Evolutionary conservation across 2,113 vertebrate species (phyloP).

Genomic region (Desmodus rotundus): DNA sequence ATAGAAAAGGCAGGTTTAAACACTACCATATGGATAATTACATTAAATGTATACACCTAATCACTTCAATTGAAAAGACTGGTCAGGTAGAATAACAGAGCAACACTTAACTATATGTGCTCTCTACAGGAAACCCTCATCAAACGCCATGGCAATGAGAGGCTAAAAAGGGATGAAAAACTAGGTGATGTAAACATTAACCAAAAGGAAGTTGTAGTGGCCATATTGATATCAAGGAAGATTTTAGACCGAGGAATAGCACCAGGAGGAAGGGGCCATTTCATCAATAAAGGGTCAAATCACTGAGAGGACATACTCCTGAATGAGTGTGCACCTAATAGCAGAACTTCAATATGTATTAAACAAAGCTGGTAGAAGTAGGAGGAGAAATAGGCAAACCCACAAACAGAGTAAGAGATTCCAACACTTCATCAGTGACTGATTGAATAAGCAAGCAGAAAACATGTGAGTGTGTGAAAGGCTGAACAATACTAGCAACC

Average conservation of each 20-base stretch:
- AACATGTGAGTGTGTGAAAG: not conserved
- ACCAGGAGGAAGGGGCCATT: not conserved
- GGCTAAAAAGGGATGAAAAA: not conserved
- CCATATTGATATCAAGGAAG: not conserved
- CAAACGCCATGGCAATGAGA: not conserved
- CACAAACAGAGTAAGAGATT: not conserved
- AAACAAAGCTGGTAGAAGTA: not conserved
- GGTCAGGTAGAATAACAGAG: not conserved
- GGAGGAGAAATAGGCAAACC: not conserved
- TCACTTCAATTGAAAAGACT: not conserved
- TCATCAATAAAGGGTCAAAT: not conserved
- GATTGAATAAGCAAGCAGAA: not conserved
- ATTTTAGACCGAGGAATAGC: not conserved
- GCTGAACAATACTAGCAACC: not conserved
- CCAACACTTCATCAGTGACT: not conserved
- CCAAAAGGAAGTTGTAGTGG: not conserved
- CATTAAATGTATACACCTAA: not conserved
- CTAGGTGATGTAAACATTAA: not conserved
- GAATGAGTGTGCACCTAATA: not conserved
- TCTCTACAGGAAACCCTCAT: not conserved
- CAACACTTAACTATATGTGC: not conserved
- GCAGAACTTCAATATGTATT: not conserved
- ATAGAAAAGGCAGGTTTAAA: not conserved
- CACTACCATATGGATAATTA: not conserved
- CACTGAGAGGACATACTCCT: not conserved